phyloP scores from a whole-genome alignment of 2,113 vertebrate genomes.

The chimpanzee (Pan troglodytes) region DNA sequence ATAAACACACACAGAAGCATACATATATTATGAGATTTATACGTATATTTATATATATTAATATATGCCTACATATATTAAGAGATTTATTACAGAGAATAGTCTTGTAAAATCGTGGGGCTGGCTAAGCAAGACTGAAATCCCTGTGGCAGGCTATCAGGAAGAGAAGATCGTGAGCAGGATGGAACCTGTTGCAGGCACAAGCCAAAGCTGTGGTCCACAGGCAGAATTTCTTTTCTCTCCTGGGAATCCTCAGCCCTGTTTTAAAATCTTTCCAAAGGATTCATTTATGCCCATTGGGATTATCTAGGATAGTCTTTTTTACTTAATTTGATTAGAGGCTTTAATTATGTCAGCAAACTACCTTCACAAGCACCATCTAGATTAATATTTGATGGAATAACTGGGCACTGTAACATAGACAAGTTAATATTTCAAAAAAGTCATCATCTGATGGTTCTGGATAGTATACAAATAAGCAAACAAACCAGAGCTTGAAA shows the following conservation, averaged over 20 bases:
- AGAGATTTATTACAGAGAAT: background rate
- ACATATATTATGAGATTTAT: background rate
- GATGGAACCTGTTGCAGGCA: background rate
- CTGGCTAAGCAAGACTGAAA: background rate
- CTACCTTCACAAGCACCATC: background rate
- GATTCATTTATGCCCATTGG: background rate
- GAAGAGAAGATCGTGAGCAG: background rate
- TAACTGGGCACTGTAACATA: background rate
- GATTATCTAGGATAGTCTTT: slow-evolving; percentile 14
- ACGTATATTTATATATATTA: no score
- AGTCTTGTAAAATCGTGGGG: background rate
- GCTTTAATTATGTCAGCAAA: slow-evolving; percentile 15
- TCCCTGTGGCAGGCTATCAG: background rate
- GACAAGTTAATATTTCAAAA: slow-evolving; percentile 2
- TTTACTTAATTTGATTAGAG: background rate
- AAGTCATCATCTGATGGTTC: background rate
- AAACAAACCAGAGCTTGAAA: background rate
- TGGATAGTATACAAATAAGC: background rate
- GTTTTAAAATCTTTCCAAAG: background rate
- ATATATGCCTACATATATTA: background rate
- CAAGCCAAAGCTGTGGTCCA: background rate
- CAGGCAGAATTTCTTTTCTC: background rate
- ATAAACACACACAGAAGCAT: no score
- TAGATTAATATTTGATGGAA: background rate
- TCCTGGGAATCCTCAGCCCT: background rate